Base-by-base conservation (phyloP, 2,888 invertebrate genomes). In the Drosophila atripex region DNA sequence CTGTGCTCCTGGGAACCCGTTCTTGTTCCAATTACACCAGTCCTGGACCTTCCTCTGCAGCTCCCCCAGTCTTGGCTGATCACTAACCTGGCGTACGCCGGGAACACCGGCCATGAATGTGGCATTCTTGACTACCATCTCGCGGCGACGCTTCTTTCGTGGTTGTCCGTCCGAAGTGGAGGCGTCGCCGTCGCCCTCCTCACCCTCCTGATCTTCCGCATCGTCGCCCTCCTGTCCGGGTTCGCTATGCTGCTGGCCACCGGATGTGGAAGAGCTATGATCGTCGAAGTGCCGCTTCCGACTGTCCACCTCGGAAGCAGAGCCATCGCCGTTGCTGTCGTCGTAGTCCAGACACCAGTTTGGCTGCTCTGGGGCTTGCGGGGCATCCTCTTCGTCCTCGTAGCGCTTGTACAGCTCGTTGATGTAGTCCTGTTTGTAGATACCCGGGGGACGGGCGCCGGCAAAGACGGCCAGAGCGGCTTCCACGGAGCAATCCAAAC, bases 391-490 rank as follows among this genome's bases (percentile, higher is more conserved):
- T 28, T 94, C 95, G 25, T 94, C 95, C 74, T 95, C 97, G 90
- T 96, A 98, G 2, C 97, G 93, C 61, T 92, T 92, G 89, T 95
- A 98, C 30, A 99, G 91, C 91, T 98, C 98, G 79, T 94, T 93
- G 56, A 99, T 93, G 90, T 99, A 99, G 89, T 99, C 98, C 75
- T 94, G 95, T 91, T 99, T 99, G 92, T 99, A 99, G 86, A 99
- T 99, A 18, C 99, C 99, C 0, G 98, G 98, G 0, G 96, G 95
- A 71, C 99, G 88, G 2, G 90, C 89, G 35, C 75, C 93, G 2
- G 95, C 93, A 92, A 98, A 99, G 86, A 94, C 94, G 39, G 92
- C 93, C 6, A 98, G 90, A 0, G 97, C 98, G 2, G 96, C 95
- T 75, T 97, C 97, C 0, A 98, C 94, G 86, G 96, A 95, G 92